These are phyloP conservation scores for Cosmopolites sordidus DNA, from an alignment of 2,888 invertebrate species.

Conservation along the genomic window DNA sequence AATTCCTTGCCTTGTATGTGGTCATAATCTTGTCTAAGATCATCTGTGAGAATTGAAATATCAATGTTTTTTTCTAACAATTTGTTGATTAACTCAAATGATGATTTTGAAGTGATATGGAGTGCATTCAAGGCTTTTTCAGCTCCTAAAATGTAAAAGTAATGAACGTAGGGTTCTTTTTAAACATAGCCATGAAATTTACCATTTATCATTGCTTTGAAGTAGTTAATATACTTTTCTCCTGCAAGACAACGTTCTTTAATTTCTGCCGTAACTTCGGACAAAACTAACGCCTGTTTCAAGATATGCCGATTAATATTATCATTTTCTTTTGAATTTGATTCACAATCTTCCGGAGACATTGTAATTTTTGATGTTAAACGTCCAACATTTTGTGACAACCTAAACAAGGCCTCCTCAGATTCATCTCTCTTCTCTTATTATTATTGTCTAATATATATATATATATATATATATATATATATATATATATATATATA, in stretches of 20 bases:
- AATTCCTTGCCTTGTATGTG: constrained; percentile 7
- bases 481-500: no score
- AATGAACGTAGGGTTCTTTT: no score
- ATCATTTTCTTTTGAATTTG: constrained; percentile 2
- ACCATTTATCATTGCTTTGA: constrained; percentile 41
- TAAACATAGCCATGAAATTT: no score
- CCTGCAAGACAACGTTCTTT: constrained; percentile 43
- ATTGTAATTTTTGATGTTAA: constrained; percentile 4
- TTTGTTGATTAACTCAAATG: constrained; percentile 43
- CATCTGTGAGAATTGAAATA: constrained; percentile 15
- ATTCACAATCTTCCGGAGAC: constrained; percentile 6
- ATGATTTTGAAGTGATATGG: constrained; percentile 41
- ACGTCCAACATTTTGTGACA: not conserved
- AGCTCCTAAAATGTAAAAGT: constrained; percentile 38
- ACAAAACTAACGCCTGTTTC: constrained; percentile 41
- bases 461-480: no score
- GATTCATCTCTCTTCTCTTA: no score
- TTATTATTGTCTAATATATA: no score
- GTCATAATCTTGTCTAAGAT: constrained; percentile 36
- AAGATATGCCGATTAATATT: constrained; percentile 6
- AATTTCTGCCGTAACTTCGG: constrained; percentile 44
- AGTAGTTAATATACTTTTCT: constrained; percentile 45
- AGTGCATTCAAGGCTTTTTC: constrained; percentile 43
- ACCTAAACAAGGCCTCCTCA: no score
- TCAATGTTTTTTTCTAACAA: constrained; percentile 33